A percentile compares a stretch with the other conserved stretches of the same genome.
Conservation (phyloP, 2,888 invertebrate species). For the Brachyopa scutellaris region DNA sequence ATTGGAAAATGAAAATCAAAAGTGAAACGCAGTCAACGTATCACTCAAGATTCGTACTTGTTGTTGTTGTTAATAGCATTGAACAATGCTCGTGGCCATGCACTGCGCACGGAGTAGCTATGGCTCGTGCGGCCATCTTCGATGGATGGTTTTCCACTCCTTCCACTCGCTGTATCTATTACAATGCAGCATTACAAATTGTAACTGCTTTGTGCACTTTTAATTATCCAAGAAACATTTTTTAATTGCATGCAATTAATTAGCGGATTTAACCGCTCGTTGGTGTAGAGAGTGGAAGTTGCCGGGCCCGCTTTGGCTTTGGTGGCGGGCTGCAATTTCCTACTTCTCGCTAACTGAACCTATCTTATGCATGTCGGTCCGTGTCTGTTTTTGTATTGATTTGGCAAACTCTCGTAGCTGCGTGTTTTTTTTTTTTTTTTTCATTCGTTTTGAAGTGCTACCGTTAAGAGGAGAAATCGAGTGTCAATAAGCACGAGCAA, state of each 20-base stretch:
- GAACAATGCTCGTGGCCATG: conserved; percentile 49
- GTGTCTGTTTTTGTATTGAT: conserved; percentile 56
- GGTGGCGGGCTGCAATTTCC: conserved; percentile 35
- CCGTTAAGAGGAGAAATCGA: conserved; percentile 68
- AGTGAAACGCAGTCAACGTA: conserved; percentile 41
- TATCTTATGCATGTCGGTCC: background rate
- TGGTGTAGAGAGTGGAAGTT: conserved; percentile 72
- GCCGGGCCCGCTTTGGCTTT: conserved; percentile 34
- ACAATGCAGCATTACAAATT: conserved; percentile 63
- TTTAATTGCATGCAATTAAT: conserved; percentile 73
- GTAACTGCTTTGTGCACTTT: conserved; percentile 71
- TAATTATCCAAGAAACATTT: conserved; percentile 73
- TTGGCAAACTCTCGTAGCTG: conserved; percentile 63
- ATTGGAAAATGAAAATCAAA: background rate
- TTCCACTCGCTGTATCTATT: conserved; percentile 60
- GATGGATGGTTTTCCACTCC: conserved; percentile 27
- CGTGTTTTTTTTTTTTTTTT: conserved; percentile 32
- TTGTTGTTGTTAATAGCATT: conserved; percentile 7
- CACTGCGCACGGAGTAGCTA: conserved; percentile 10
- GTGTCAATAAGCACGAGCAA: conserved; percentile 66
- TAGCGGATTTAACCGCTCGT: conserved; percentile 70
- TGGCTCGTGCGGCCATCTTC: conserved; percentile 65
- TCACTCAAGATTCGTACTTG: conserved; percentile 35
- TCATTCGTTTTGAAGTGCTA: conserved; percentile 4
- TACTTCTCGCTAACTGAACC: conserved; percentile 28